phyloP scores from a whole-genome alignment of 2,888 invertebrate genomes.

The Hecatera dysodea region DNA sequence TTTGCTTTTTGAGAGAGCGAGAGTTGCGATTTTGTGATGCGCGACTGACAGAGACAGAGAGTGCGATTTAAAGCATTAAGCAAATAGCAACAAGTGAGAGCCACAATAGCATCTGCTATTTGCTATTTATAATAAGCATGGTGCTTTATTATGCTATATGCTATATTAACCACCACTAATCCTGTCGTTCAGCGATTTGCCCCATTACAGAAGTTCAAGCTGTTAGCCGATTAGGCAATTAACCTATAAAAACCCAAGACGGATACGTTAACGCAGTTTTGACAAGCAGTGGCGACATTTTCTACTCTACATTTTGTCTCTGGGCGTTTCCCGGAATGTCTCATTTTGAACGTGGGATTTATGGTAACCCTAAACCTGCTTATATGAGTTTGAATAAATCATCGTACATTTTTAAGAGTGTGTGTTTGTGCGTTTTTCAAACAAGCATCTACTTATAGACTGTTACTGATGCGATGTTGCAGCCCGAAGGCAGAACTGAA shows the following conservation, averaged over 20 bases:
- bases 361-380: slow-evolving; percentile 59
- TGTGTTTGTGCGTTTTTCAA: slow-evolving; percentile 48
- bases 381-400: slow-evolving; percentile 65
- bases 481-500: slow-evolving; percentile 31
- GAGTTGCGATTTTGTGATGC: no score
- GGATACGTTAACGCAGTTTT: slow-evolving; percentile 18
- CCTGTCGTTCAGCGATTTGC: neutral
- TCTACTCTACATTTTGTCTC: slow-evolving; percentile 20
- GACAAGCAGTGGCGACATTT: slow-evolving; percentile 43
- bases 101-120: no score
- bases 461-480: slow-evolving; percentile 47
- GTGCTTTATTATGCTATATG: no score
- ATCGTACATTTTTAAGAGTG: slow-evolving; percentile 63
- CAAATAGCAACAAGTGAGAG: no score
- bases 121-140: no score
- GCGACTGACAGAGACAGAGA: no score
- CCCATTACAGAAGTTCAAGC: slow-evolving; percentile 27
- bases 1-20: no score
- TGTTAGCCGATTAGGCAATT: slow-evolving; percentile 30
- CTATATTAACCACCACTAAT: no score
- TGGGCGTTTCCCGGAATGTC: slow-evolving; percentile 25
- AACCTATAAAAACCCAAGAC: slow-evolving; percentile 29
- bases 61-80: no score
- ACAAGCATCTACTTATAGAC: slow-evolving; percentile 49
- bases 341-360: slow-evolving; percentile 42